Conservation (phyloP, 1,140 invertebrate genomes). For the Vollenhovia emeryi region DNA sequence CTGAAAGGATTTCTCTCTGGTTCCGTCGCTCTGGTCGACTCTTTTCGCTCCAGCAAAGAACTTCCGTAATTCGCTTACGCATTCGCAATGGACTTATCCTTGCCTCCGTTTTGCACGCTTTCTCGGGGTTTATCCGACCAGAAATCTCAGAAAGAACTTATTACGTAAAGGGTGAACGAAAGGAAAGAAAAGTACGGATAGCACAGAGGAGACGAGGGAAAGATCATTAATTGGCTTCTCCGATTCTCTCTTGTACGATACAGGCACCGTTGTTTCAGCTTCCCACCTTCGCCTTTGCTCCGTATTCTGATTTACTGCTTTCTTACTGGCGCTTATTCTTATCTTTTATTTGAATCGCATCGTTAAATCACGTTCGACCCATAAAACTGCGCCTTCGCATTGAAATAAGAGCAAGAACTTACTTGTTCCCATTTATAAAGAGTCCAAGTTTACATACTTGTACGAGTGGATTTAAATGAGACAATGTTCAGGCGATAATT, state of each 20-base stretch:
- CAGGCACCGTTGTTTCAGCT: not conserved
- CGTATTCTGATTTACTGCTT: not conserved
- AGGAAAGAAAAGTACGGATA: not conserved
- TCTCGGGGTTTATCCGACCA: conserved; percentile 12
- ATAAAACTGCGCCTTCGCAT: not conserved
- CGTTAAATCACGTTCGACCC: conserved; percentile 12
- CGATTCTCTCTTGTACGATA: not conserved
- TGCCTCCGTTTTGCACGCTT: conserved; percentile 49
- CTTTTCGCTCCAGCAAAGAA: conserved; percentile 69
- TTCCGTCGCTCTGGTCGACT: not conserved
- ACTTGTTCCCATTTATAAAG: not conserved
- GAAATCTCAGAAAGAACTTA: conserved; percentile 46
- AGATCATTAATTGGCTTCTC: conserved; percentile 59
- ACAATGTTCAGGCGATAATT: conserved; percentile 15
- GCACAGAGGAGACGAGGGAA: not conserved
- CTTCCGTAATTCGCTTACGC: conserved; percentile 80
- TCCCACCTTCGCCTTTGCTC: not conserved
- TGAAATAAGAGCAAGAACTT: not conserved
- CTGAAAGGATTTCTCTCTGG: conserved; percentile 57
- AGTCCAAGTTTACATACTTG: not conserved
- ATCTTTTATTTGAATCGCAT: not conserved
- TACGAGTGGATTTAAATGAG: not conserved
- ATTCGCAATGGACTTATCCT: conserved; percentile 75
- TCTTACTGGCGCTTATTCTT: not conserved
- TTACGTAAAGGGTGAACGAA: conserved; percentile 24